phyloP scores from a whole-genome alignment of 2,888 invertebrate genomes.

The Apamea monoglypha region DNA sequence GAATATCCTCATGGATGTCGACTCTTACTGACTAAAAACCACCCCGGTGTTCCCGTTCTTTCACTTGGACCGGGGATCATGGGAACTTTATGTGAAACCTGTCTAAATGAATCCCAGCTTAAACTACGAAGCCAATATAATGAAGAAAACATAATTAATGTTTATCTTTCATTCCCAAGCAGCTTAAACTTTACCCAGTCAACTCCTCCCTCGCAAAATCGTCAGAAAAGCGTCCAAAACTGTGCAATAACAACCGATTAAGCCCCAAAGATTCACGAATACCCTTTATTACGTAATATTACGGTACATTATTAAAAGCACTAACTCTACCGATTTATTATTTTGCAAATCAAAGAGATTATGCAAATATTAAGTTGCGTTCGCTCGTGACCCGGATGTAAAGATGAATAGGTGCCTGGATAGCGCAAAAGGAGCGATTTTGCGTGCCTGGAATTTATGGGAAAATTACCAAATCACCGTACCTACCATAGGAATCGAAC shows the following conservation, averaged over 20 bases:
- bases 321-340: constrained; percentile 72
- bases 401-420: constrained; percentile 1
- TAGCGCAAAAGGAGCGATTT: not conserved
- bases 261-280: constrained; percentile 39
- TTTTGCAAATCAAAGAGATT: constrained; percentile 81
- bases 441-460: not conserved
- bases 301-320: constrained; percentile 69
- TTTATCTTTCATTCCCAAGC: constrained; percentile 34
- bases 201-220: constrained; percentile 12
- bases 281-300: constrained; percentile 54
- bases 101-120: not conserved
- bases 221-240: constrained; percentile 27
- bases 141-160: constrained; percentile 37
- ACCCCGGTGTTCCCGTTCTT: too few species aligned
- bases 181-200: constrained; percentile 15
- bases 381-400: constrained; percentile 30
- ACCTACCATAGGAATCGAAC: not conserved
- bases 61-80: too few species aligned
- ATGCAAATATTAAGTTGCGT: constrained; percentile 69
- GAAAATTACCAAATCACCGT: fast-evolving
- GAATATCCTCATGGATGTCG: too few species aligned
- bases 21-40: too few species aligned
- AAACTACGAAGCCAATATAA: constrained; percentile 6
- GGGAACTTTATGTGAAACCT: too few species aligned
- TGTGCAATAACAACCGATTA: constrained; percentile 44